Conservation (phyloP, 2,888 invertebrate species). For the Microctonus brassicae region DNA sequence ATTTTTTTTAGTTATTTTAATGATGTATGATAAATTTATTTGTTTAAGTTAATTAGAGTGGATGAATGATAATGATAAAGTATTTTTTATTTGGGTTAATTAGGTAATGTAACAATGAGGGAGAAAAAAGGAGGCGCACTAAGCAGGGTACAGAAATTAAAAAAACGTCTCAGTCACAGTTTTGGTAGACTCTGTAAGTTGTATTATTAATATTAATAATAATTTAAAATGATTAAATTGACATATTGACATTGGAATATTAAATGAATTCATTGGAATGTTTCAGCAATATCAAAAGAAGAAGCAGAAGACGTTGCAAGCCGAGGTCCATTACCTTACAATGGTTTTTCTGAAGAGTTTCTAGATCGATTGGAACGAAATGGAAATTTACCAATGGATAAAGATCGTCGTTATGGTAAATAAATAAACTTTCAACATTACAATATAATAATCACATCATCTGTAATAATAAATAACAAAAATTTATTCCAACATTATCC, state of each 20-base stretch:
- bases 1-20: too few relatives aligned
- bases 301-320: conserved; percentile 82
- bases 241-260: too few relatives aligned
- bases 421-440: too few relatives aligned
- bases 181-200: conserved; percentile 96
- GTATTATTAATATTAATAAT: background rate
- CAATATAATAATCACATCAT: background rate
- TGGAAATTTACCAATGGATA: conserved; percentile 91
- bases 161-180: conserved; percentile 95
- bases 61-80: background rate
- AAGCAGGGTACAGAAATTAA: conserved; percentile 93
- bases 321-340: conserved; percentile 87
- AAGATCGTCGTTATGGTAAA: conserved; percentile 81
- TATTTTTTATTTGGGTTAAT: conserved; percentile 38
- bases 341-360: conserved; percentile 95
- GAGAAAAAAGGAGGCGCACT: conserved; percentile 93
- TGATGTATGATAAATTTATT: background rate
- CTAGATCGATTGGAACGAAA: conserved; percentile 93
- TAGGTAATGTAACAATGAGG: conserved; percentile 84
- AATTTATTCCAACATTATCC: too few relatives aligned
- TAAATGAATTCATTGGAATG: too few relatives aligned
- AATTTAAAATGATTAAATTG: too few relatives aligned
- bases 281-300: conserved; percentile 90
- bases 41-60: background rate
- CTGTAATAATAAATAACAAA: background rate